Evolutionary conservation across 2,113 vertebrate genomes (phyloP), one percentile per base, ranked within the genome.

Genomic region (Melospiza georgiana): DNA sequence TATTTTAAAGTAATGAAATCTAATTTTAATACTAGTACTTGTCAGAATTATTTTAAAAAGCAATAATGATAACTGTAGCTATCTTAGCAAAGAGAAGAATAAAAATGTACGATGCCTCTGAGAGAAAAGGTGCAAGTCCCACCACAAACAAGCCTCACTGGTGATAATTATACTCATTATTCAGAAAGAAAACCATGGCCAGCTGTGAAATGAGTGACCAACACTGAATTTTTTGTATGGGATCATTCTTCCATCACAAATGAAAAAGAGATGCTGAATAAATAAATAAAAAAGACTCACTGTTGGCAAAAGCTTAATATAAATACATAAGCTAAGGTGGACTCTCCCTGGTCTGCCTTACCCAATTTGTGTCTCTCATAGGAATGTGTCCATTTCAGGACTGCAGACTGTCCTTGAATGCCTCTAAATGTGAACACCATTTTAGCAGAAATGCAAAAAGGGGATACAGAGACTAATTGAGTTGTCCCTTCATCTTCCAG

Each of bases 161-260:
- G 83, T 89, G 83, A 86, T 95, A 95, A 96, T 94, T 87, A 81
- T 25, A 88, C 14, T 89, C 66, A 78, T 94, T 96, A 94, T 79
- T 85, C 85, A 82, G 43, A 75, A 63, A 72, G 41, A 86, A 92
- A 96, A 39, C 33, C 57, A 68, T 22, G 54, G 41, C 22, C 57
- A 96, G 79, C 80, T 96, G 88, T 86, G 76, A 93, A 90, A 92
- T 65, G 75, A 90, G 31, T 92, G 72, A 89, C 79, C 85, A 46
- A 21, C 49, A 49, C 43, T 27, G 39, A 86, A 67, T 67, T 86
- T 83, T 65, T 95, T 20, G 1, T 59, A 94, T 46, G 15, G 66
- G 31, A 87, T 72, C 73, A 52, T 57, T 90, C 61, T 89, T 90
- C 68, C 66, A 75, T 57, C 69, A 86, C 57, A 92, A 86, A 87